Percentiles rank a stretch among this genome's conserved stretches.
phyloP scores from a whole-genome alignment of 2,113 vertebrate genomes.

The Taurulus bubalis region DNA sequence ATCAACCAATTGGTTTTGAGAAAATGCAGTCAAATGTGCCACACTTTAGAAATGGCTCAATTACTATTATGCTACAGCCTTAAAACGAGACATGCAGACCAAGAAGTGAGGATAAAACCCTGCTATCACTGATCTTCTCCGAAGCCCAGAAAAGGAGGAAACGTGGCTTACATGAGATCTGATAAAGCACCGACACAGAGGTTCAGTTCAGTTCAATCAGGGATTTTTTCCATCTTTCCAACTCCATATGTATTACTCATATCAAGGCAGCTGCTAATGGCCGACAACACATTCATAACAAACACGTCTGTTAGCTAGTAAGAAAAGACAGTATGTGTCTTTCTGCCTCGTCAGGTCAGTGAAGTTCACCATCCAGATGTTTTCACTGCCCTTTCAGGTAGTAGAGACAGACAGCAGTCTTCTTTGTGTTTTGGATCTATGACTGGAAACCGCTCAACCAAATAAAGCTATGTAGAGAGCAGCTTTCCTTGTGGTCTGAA shows the following conservation, averaged over 20 bases:
- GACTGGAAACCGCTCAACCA: conserved; percentile 68
- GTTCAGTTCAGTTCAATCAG: conserved; percentile 2
- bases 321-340: conserved; percentile 23
- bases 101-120: background rate
- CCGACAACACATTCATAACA: conserved; percentile 39
- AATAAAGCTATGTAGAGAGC: conserved; percentile 63
- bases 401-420: conserved; percentile 68
- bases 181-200: background rate
- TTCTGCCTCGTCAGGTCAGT: conserved; percentile 34
- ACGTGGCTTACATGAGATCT: background rate
- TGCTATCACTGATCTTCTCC: background rate
- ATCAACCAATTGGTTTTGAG: background rate
- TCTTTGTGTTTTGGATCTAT: conserved; percentile 70
- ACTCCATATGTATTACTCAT: background rate
- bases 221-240: background rate
- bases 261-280: conserved; percentile 4
- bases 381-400: conserved; percentile 64
- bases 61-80: background rate
- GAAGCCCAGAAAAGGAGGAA: background rate
- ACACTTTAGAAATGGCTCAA: background rate
- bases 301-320: conserved; percentile 23
- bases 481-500: conserved; percentile 55
- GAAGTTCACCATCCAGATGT: conserved; percentile 52
- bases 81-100: background rate
- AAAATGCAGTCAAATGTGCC: background rate